Evolutionary conservation across 2,113 vertebrate genomes (phyloP), one percentile per base, ranked within the genome.

Genomic region (Mesembrinibis cayennensis): DNA sequence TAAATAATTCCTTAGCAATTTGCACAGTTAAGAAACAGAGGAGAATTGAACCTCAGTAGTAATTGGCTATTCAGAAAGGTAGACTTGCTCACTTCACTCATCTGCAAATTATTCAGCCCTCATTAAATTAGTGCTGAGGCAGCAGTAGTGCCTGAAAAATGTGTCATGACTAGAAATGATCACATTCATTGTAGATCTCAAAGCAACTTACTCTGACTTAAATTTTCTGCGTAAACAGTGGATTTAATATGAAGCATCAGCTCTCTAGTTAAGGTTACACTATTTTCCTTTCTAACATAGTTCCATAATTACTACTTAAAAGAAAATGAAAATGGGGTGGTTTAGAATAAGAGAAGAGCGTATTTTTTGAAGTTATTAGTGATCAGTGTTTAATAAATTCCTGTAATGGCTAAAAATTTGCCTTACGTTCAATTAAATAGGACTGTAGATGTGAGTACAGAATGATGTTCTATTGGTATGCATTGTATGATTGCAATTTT

Each of bases 61-160:
- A 93, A 67, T 69, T 94, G 80, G 29, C n/a, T 82, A 61, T 95
- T 96, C 91, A 89, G 32, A 59, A 83, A 87, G 86, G 72, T 62
- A 81, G 38, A 38, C 32, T 66, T 78, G 50, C n/a, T 87, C 47
- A 27, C 44, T 95, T 91, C n/a, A 50, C 42, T 93, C 77, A 63
- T 87, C 47, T 82, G 69, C 72, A 82, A 71, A 91, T 92, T 95
- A 44, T 76, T 94, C 81, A 89, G 30, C 36, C 52, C 78, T 96
- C 65, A 78, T 95, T 95, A 94, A 36, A 71, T 65, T 36, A 55
- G 56, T 93, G 93, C 89, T 96, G 94, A 97, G 49, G 71, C 56
- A 93, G 81, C 73, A 87, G 20, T 22, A 87, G 18, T 71, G 56
- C 56, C 70, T 91, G 69, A 87, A 92, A 73, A 94, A 52, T 67